Percentiles rank a stretch among this genome's conserved stretches.
These are phyloP conservation scores for Sylvicapra grimmia DNA, from an alignment of 2,113 vertebrate genomes.

Conservation along the genomic window DNA sequence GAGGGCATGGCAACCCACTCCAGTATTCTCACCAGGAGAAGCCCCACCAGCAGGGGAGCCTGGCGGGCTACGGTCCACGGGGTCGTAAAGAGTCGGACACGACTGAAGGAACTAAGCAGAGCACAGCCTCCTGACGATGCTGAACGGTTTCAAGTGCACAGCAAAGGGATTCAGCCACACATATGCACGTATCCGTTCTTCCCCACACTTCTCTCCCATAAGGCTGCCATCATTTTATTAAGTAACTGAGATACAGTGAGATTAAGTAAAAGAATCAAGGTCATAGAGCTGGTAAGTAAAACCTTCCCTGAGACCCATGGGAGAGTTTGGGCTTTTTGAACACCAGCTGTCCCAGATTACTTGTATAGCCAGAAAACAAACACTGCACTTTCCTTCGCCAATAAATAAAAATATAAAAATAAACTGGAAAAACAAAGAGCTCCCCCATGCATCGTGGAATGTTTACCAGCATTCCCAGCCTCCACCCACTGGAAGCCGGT, in stretches of 20 bases:
- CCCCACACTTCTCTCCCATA: background rate
- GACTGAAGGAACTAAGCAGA: background rate
- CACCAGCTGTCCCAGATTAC: background rate
- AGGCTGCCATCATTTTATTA: background rate
- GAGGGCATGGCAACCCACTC: background rate
- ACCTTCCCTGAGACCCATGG: background rate
- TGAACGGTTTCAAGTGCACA: background rate
- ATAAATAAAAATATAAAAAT: background rate
- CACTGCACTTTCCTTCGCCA: background rate
- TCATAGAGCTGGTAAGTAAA: background rate
- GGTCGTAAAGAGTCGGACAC: background rate
- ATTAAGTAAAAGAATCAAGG: background rate
- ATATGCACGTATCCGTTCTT: background rate
- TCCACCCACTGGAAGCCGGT: background rate
- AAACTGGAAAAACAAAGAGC: background rate
- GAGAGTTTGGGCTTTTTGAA: background rate
- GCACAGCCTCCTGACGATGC: background rate
- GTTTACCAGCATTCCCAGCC: background rate
- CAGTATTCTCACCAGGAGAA: background rate
- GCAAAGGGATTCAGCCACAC: background rate
- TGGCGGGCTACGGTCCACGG: background rate
- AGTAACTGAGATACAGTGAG: background rate
- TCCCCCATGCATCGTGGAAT: background rate
- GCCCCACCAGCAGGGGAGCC: background rate
- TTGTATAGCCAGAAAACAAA: background rate